Evolutionary conservation across 2,888 invertebrate species (phyloP), one percentile per base, ranked within the genome.

Genomic region (Nasonovia ribisnigri): DNA sequence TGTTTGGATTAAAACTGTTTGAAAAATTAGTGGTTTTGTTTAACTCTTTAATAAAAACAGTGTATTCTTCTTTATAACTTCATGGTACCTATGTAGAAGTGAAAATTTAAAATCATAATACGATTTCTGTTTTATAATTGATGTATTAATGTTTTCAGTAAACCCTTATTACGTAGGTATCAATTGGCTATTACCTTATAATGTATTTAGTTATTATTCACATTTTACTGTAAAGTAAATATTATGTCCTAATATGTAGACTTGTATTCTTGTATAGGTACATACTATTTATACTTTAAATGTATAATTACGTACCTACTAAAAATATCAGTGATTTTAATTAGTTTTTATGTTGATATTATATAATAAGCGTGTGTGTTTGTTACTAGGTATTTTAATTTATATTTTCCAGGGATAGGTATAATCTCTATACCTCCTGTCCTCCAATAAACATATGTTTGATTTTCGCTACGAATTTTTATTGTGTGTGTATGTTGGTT

Each of bases 401-500:
- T 36, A 36, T 77, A 77, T 77, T 77, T 24, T 77, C 20, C 6
- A 77, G 36, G 1, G 77, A 77, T 77, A 77, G 77, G 36, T 77
- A 77, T 20, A 77, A 77, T 77, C 36, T 77, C 36, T 77, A 36
- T 77, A 42, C 36, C 29, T 36, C 0, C 36, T 77, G 36, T 36
- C 77, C 77, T 77, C 36, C 24, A 43, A 89, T 16, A 60, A 13
- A 67, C 1, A 48, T 43, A 89, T 67, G 60, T 89, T 93, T 84
- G 6, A 90, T 87, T 67, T 84, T 60, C n/a, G 54, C 54, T 84
- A 92, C 46, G 84, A 29, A 90, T 90, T 93, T 92, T 90, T 84
- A 93, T 93, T 46, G 46, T 93, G 92, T 92, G 77, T 89, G 46
- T 93, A 90, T 93, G 93, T 93, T 88, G 94, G 88, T 94, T 92